Percentiles rank a stretch among this genome's conserved stretches.
These are phyloP conservation scores for Penaeus chinensis DNA, from an alignment of 1,140 invertebrate genomes.

Conservation along the genomic window DNA sequence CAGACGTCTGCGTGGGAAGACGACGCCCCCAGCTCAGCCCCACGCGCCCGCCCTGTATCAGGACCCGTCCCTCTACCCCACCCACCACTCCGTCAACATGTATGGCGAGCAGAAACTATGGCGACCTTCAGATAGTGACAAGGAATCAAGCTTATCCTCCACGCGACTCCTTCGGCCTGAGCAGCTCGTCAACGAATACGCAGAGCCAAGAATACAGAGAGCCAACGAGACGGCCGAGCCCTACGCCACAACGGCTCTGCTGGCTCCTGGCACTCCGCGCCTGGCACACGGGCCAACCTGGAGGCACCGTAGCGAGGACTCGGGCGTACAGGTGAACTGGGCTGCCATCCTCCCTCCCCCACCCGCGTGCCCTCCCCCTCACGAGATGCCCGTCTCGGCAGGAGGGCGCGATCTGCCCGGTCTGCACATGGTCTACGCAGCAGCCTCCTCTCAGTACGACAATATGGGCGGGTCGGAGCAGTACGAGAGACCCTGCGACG, in stretches of 20 bases:
- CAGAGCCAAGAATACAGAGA: slow-evolving; percentile 16
- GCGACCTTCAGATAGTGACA: slow-evolving; percentile 32
- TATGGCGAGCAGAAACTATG: slow-evolving; percentile 28
- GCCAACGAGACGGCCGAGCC: background rate
- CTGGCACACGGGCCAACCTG: background rate
- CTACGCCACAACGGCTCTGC: slow-evolving; percentile 24
- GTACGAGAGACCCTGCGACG: slow-evolving; percentile 8
- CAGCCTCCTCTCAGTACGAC: slow-evolving; percentile 6
- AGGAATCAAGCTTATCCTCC: slow-evolving; percentile 33
- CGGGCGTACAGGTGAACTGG: slow-evolving; percentile 14
- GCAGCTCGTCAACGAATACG: slow-evolving; percentile 22
- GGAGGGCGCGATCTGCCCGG: background rate
- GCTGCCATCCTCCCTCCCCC: slow-evolving; percentile 7
- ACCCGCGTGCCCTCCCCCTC: background rate
- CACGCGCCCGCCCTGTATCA: slow-evolving; percentile 18
- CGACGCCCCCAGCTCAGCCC: background rate
- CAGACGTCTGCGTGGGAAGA: slow-evolving; percentile 7
- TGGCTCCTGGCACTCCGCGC: background rate
- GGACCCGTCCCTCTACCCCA: slow-evolving; percentile 30
- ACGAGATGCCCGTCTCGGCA: background rate
- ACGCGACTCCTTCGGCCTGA: background rate
- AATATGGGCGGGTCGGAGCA: slow-evolving; percentile 13
- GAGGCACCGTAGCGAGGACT: slow-evolving; percentile 19
- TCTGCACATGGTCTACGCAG: too few relatives aligned
- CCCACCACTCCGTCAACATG: slow-evolving; percentile 19